Conservation (phyloP, 2,113 vertebrate genomes). For the Megaceryle maxima region DNA sequence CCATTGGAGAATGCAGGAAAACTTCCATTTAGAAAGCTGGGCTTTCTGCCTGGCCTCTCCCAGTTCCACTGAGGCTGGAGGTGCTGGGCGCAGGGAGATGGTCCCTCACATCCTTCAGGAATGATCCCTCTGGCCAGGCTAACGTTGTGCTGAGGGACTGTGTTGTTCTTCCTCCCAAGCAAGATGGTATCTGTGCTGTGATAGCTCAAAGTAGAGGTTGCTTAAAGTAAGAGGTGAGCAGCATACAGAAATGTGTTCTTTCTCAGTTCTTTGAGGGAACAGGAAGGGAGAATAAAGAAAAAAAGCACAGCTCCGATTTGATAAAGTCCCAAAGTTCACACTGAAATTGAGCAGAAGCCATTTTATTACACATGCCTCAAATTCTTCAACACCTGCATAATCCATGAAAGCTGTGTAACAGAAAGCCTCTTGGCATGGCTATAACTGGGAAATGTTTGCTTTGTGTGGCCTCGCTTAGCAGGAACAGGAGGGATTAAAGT, state of each 20-base stretch:
- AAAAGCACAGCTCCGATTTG: not conserved
- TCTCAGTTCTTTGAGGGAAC: not conserved
- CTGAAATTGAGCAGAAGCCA: not conserved
- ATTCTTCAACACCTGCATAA: constrained; percentile 1
- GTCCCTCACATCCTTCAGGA: not conserved
- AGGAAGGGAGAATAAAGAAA: not conserved
- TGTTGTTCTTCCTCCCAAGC: not conserved
- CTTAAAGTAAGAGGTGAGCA: not conserved
- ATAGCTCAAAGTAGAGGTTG: not conserved
- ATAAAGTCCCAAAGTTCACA: not conserved
- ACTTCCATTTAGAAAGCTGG: not conserved
- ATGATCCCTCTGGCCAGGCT: not conserved
- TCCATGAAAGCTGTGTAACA: not conserved
- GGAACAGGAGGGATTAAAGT: constrained; percentile 8
- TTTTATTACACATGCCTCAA: not conserved
- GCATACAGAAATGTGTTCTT: not conserved
- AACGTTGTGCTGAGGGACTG: not conserved
- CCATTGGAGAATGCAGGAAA: not conserved
- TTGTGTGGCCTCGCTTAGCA: not conserved
- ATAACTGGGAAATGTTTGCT: not conserved
- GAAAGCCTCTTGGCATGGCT: constrained; percentile 8
- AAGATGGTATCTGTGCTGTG: not conserved
- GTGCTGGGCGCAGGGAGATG: not conserved
- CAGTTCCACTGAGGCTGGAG: not conserved
- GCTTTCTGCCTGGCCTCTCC: not conserved